These are phyloP conservation scores for Meliscaeva auricollis DNA, from an alignment of 2,888 invertebrate genomes.

Conservation along the genomic window DNA sequence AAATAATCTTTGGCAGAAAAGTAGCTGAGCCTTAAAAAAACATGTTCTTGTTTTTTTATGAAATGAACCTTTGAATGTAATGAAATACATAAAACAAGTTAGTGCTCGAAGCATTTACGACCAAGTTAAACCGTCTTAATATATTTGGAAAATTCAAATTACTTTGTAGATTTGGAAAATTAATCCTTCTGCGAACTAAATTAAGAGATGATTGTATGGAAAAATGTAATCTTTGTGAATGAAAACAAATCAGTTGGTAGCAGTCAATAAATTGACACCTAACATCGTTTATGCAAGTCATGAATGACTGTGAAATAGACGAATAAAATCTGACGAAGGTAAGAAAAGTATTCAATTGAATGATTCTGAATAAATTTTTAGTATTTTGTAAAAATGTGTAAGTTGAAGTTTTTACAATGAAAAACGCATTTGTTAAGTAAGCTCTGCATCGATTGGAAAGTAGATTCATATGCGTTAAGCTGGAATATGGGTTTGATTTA, in stretches of 20 bases:
- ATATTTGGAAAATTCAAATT: conserved; percentile 13
- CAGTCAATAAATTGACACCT: background rate
- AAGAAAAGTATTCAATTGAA: conserved; percentile 5
- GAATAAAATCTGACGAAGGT: background rate
- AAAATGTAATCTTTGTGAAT: background rate
- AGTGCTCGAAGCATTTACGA: background rate
- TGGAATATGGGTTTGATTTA: conserved; percentile 45
- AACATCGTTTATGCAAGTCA: background rate
- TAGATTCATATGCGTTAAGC: conserved; percentile 42
- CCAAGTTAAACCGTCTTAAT: conserved; percentile 2
- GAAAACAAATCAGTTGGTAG: background rate
- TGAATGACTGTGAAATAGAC: background rate
- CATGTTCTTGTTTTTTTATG: background rate
- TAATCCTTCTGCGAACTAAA: background rate
- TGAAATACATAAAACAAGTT: conserved; percentile 54
- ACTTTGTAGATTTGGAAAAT: background rate
- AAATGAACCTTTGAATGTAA: conserved; percentile 45
- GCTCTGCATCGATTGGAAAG: conserved; percentile 36
- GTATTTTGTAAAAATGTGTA: conserved; percentile 33
- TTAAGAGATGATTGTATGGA: background rate
- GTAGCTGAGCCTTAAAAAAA: background rate
- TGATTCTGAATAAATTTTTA: conserved; percentile 8
- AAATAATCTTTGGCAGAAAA: background rate
- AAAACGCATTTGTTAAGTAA: conserved; percentile 59
- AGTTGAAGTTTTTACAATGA: conserved; percentile 64